Base-by-base conservation (phyloP, 2,113 vertebrate species). In the Cettia cetti region DNA sequence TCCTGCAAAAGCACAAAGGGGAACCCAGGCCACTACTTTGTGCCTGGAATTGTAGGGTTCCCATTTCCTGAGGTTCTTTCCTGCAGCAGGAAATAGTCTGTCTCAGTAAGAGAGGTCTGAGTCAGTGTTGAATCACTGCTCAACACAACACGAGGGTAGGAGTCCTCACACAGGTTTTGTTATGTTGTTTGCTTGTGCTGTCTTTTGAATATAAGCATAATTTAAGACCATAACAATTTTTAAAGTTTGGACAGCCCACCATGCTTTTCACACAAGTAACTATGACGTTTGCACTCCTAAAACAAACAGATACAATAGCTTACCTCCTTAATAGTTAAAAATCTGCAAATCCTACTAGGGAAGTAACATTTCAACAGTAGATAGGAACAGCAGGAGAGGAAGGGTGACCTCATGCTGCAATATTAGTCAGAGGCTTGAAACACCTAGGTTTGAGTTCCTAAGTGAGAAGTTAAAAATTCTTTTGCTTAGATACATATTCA, bases 141-240 rank as follows among this genome's bases (percentile, higher is more conserved):
- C 52, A 74, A 35, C 9, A 17, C 1, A 1, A 68, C 42, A 21
- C 16, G 52, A 21, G n/a, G 15, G 42, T 39, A 54, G 26, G 27
- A 77, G 22, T 0, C 1, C 14, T 15, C 0, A 0, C 15, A 33
- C 1, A 3, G 30, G 0, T 85, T 90, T 76, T 82, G 23, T 31
- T 83, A 40, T 42, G 31, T 7, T 31, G 11, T 53, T 39, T 81
- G 15, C 47, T 64, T 44, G 33, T 33, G 9, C 4, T 16, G 7
- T 56, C 37, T 74, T 80, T 77, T 61, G 35, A 81, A 81, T 23
- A 47, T 3, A 63, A 28, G 11, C 16, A 39, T 72, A 74, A 92
- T 74, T 77, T 61, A 74, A 69, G 22, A 57, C 11, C 42, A 20
- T 11, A 42, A 47, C 10, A n/a, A 28, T 63, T 89, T 89, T 86